phyloP scores from a whole-genome alignment of 2,797 vertebrate genomes.

The Cygnus olor region DNA sequence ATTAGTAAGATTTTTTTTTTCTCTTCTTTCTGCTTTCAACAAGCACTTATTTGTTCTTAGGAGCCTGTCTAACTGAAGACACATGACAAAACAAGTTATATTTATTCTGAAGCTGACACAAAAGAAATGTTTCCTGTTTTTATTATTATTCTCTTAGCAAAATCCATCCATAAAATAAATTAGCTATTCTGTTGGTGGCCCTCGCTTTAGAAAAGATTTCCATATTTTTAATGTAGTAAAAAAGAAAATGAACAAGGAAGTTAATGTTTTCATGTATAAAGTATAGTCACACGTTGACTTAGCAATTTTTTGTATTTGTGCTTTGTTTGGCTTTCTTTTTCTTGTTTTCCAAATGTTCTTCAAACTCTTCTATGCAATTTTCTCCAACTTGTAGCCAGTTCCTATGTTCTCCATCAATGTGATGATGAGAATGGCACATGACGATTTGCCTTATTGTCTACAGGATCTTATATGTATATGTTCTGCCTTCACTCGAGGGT shows the following conservation, averaged over 20 bases:
- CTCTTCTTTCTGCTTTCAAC: background rate
- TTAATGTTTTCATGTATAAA: background rate
- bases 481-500: background rate
- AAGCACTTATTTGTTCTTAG: background rate
- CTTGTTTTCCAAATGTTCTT: background rate
- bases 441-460: background rate
- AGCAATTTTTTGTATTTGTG: background rate
- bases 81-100: accelerated
- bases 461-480: background rate
- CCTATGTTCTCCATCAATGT: background rate
- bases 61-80: background rate
- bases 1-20: background rate
- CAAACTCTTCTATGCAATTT: background rate
- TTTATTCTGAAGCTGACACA: background rate
- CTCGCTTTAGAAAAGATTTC: background rate
- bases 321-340: background rate
- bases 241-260: background rate
- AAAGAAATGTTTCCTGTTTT: background rate
- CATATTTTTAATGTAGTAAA: background rate
- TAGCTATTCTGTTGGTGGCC: background rate
- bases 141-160: background rate
- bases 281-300: background rate
- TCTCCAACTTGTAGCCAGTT: background rate
- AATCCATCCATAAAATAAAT: background rate
- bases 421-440: background rate